phyloP scores from a whole-genome alignment of 1,140 invertebrate species.

The Acromyrmex heyeri region DNA sequence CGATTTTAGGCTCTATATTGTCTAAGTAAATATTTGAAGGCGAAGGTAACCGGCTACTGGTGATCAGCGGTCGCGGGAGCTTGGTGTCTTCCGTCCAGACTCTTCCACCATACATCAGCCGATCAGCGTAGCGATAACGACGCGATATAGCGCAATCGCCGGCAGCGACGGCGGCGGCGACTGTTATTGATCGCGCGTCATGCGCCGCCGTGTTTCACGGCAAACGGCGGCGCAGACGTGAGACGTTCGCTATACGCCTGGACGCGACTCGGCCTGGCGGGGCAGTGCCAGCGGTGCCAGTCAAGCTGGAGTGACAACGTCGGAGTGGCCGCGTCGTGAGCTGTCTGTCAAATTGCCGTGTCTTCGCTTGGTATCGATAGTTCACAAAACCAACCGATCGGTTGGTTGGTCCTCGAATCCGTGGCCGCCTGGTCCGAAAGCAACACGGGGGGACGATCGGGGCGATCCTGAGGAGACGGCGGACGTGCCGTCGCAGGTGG shows the following conservation, averaged over 20 bases:
- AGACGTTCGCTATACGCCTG: slow-evolving; percentile 12
- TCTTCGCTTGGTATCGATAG: too few relatives aligned
- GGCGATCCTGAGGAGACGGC: neutral
- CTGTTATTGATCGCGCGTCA: slow-evolving; percentile 71
- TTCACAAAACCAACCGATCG: neutral
- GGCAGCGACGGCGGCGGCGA: slow-evolving; percentile 30
- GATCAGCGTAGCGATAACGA: neutral
- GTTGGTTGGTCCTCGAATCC: neutral
- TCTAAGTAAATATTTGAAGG: neutral
- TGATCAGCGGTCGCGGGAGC: neutral
- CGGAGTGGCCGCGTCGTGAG: slow-evolving; percentile 36
- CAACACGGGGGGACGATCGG: neutral
- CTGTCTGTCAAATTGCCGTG: neutral
- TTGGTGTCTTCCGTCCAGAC: neutral
- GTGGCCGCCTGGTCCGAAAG: slow-evolving; percentile 47
- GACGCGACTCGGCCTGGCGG: slow-evolving; percentile 14
- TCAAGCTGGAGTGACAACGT: slow-evolving; percentile 52
- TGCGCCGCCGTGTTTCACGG: slow-evolving; percentile 71
- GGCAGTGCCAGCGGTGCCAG: slow-evolving; percentile 34
- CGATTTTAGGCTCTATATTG: too few relatives aligned
- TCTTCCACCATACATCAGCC: neutral
- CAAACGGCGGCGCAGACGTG: slow-evolving; percentile 39
- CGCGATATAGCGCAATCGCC: slow-evolving; percentile 50
- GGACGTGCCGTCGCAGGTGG: slow-evolving; percentile 7
- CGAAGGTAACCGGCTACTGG: neutral